These are phyloP conservation scores for Caenorhabditis uteleia DNA, from an alignment of 2,888 invertebrate species.

Conservation along the genomic window DNA sequence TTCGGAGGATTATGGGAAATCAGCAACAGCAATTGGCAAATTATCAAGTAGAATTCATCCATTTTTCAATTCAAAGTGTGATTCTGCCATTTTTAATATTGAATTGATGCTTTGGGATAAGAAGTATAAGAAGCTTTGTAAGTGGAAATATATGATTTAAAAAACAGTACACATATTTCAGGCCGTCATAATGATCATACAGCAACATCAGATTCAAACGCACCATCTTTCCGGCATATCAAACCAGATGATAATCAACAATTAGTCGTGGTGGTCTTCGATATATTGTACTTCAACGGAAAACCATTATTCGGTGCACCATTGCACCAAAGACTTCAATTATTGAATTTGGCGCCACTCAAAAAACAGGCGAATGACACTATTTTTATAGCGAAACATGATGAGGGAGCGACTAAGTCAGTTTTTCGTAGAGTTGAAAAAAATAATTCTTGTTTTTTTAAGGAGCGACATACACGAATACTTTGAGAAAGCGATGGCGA, in stretches of 20 bases:
- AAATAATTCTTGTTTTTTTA: no score
- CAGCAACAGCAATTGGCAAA: slow-evolving; percentile 22
- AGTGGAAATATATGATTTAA: slow-evolving; percentile 1
- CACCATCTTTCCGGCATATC: slow-evolving; percentile 34
- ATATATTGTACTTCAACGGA: slow-evolving; percentile 62
- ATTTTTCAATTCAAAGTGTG: slow-evolving; percentile 47
- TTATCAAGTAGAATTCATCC: slow-evolving; percentile 57
- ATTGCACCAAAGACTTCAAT: slow-evolving; percentile 44
- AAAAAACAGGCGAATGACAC: slow-evolving; percentile 39
- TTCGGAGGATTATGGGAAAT: slow-evolving; percentile 53
- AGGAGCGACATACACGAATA: slow-evolving; percentile 58
- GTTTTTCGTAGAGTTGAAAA: background rate
- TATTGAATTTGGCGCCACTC: slow-evolving; percentile 40
- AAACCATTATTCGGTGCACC: slow-evolving; percentile 48
- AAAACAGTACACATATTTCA: slow-evolving; percentile 2
- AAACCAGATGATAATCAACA: slow-evolving; percentile 42
- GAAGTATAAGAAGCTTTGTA: slow-evolving; percentile 43
- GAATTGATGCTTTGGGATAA: slow-evolving; percentile 62
- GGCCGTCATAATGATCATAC: slow-evolving; percentile 39
- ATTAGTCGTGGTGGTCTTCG: slow-evolving; percentile 62
- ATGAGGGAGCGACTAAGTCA: slow-evolving; percentile 41
- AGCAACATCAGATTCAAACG: slow-evolving; percentile 26
- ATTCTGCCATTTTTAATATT: slow-evolving; percentile 60
- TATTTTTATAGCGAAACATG: slow-evolving; percentile 44
- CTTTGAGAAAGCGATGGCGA: slow-evolving; percentile 59